These are phyloP conservation scores for Leptocoma aspasia DNA, from an alignment of 2,113 vertebrate species.

Conservation along the genomic window DNA sequence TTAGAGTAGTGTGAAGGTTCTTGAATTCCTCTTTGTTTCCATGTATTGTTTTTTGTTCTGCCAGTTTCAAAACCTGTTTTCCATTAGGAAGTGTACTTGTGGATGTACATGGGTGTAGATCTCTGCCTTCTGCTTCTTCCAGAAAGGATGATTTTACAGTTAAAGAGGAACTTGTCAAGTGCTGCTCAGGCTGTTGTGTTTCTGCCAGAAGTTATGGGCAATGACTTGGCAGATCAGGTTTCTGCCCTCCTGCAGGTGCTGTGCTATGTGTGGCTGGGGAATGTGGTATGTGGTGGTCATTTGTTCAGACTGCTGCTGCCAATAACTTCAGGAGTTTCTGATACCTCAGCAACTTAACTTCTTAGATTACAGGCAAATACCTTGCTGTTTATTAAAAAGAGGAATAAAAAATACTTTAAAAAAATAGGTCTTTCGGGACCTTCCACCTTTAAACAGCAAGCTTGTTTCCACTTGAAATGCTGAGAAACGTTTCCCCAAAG, in stretches of 20 bases:
- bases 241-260: background rate
- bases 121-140: background rate
- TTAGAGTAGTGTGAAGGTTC: background rate
- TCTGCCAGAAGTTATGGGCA: background rate
- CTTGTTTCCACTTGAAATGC: background rate
- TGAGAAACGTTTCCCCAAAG: background rate
- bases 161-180: background rate
- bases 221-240: background rate
- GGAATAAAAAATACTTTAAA: background rate
- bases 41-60: background rate
- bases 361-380: background rate
- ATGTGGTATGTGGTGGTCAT: background rate
- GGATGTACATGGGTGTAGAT: background rate
- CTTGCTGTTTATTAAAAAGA: background rate
- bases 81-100: background rate
- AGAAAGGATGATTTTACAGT: background rate
- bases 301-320: background rate
- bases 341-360: background rate
- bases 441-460: background rate
- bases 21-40: background rate
- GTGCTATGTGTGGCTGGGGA: background rate
- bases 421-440: background rate
- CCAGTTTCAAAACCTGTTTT: background rate
- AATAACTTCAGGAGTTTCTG: background rate
- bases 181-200: background rate